These are phyloP conservation scores for Dallia pectoralis DNA, from an alignment of 2,797 vertebrate species.

Conservation along the genomic window DNA sequence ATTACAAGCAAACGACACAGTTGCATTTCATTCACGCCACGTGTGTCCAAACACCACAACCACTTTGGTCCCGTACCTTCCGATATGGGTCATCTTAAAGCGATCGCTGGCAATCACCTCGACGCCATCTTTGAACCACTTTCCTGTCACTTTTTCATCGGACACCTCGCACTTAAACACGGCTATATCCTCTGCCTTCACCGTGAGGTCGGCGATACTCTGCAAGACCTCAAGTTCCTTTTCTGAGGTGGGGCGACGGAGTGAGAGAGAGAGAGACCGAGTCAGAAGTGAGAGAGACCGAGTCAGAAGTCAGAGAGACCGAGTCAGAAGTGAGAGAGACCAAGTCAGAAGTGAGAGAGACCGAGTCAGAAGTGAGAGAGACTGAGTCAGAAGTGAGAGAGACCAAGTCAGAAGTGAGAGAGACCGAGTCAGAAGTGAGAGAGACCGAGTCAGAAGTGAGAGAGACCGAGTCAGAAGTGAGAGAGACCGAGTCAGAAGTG, in stretches of 20 bases:
- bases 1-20: background rate
- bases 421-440: too few species aligned
- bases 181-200: constrained; percentile 85
- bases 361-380: background rate
- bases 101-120: constrained; percentile 82
- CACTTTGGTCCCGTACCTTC: constrained; percentile 72
- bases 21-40: background rate
- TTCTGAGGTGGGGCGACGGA: constrained; percentile 64
- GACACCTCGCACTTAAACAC: constrained; percentile 93
- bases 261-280: background rate
- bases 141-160: constrained; percentile 90
- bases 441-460: background rate
- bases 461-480: too few species aligned
- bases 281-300: background rate
- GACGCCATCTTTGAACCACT: constrained; percentile 88
- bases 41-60: background rate
- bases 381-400: too few species aligned
- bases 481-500: background rate
- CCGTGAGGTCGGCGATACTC: constrained; percentile 88
- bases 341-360: too few species aligned
- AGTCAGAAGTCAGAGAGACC: background rate
- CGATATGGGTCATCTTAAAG: constrained; percentile 81
- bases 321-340: background rate
- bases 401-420: background rate
- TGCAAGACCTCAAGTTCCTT: constrained; percentile 89